Evolutionary conservation across 2,888 invertebrate species (phyloP), one percentile per base, ranked within the genome.

Genomic region (Microdon myrmicae): DNA sequence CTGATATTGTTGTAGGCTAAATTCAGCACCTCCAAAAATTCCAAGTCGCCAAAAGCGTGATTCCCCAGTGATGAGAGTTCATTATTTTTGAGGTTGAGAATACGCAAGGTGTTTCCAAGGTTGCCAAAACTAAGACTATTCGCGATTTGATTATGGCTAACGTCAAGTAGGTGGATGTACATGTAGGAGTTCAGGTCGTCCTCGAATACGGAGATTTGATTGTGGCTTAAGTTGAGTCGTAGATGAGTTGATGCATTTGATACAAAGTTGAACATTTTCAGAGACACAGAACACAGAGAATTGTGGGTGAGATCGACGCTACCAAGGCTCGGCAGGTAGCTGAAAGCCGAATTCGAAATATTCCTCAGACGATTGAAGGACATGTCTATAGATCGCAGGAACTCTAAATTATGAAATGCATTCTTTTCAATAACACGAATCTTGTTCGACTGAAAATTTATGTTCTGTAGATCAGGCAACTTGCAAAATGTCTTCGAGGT

Each of bases 221-320:
- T 91, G 74, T 85, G 83, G 70, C 92, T 92, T 28, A 92, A 82
- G 74, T 94, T 93, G 41, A 94, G 81, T 5, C 86, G 84, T 69
- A 94, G 82, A 16, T 88, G 87, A 29, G 84, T 81, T 64, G 86
- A 85, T 3, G 83, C 79, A 67, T 84, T 83, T 4, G 89, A 88
- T 16, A 89, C 83, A 73, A 89, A 90, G 61, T 84, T 82, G 72
- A 91, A 89, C 43, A 85, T 83, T 71, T 83, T 85, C 69, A 90
- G 79, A 10, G 87, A 86, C 70, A 94, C 83, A 64, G 85, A 83
- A 13, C 85, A 85, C 41, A 94, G 80, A 70, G 87, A 85, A 75
- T 94, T 94, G 71, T 87, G 86, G 79, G 92, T 92, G 59, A 94
- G 81, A 77, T 94, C 92, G 49, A 95, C 81, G 72, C 88, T 87